These are phyloP conservation scores for Drosophila longiperda DNA, from an alignment of 2,888 invertebrate genomes.

Conservation along the genomic window DNA sequence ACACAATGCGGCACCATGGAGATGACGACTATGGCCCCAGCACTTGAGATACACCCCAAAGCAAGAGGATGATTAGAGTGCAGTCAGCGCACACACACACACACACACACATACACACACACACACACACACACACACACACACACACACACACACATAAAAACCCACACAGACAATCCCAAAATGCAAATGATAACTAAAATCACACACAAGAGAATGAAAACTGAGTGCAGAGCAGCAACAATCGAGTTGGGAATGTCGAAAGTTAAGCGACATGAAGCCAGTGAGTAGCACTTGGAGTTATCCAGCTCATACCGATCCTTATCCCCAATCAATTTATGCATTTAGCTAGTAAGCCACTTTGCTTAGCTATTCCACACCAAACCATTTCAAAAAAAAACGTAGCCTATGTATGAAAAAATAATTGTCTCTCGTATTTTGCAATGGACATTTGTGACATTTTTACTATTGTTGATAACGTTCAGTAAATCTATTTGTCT, in stretches of 20 bases:
- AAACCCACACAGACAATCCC: background rate
- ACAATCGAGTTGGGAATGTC: background rate
- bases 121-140: background rate
- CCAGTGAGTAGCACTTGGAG: background rate
- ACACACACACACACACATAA: background rate
- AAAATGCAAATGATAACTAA: conserved; percentile 16
- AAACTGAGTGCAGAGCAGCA: background rate
- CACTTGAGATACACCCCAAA: conserved; percentile 19
- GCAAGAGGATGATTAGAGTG: conserved; percentile 19
- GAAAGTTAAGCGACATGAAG: background rate
- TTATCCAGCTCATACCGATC: background rate
- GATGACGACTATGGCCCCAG: conserved; percentile 24
- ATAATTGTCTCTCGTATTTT: background rate
- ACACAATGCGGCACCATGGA: conserved; percentile 51
- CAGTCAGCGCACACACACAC: conserved; percentile 8
- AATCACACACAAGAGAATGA: conserved; percentile 12
- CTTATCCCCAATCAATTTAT: background rate
- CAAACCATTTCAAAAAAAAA: background rate
- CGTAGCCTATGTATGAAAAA: background rate
- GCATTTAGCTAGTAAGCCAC: background rate
- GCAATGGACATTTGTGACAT: background rate
- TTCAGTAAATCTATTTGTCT: background rate
- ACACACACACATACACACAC: background rate
- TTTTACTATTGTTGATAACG: background rate
- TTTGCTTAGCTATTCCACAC: background rate